Evolutionary conservation across 2,888 invertebrate species (phyloP).

Genomic region (Bombyx huttoni): DNA sequence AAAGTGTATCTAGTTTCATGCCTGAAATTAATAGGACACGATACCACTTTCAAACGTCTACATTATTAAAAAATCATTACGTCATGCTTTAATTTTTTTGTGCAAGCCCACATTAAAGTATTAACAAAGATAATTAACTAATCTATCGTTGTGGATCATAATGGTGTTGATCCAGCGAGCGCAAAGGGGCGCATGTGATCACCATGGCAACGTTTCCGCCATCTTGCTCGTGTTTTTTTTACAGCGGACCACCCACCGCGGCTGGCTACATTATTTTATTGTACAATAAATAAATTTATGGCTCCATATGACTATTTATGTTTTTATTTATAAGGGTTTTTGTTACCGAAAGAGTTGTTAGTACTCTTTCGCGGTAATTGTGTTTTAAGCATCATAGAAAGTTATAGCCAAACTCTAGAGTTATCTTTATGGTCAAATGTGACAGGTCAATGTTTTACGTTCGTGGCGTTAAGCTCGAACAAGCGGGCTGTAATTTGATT

Average conservation of each 20-base stretch:
- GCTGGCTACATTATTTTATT: conserved; percentile 68
- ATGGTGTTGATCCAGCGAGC: conserved; percentile 3
- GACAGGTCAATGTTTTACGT: background rate
- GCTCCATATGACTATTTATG: conserved; percentile 67
- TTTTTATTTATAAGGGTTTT: conserved; percentile 67
- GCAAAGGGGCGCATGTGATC: conserved; percentile 20
- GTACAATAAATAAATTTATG: conserved; percentile 72
- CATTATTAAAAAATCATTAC: no score
- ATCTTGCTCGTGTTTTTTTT: conserved; percentile 49
- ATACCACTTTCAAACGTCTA: no score
- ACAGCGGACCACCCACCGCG: conserved; percentile 63
- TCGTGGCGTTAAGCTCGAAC: background rate
- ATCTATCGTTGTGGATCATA: background rate
- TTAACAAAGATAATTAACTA: background rate
- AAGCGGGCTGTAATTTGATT: background rate
- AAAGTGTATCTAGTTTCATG: no score
- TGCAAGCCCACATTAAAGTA: background rate
- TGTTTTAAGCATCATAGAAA: conserved; percentile 18
- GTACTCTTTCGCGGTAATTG: conserved; percentile 42
- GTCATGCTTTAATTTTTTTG: no score
- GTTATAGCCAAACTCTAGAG: conserved; percentile 12
- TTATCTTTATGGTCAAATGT: conserved; percentile 6
- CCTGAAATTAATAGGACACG: no score
- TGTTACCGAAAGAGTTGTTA: conserved; percentile 44
- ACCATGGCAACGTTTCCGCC: conserved; percentile 43